A percentile compares a stretch with the other conserved stretches of the same genome.
These are phyloP conservation scores for Hydrolagus affinis DNA, from an alignment of 2,113 vertebrate species.

Conservation along the genomic window DNA sequence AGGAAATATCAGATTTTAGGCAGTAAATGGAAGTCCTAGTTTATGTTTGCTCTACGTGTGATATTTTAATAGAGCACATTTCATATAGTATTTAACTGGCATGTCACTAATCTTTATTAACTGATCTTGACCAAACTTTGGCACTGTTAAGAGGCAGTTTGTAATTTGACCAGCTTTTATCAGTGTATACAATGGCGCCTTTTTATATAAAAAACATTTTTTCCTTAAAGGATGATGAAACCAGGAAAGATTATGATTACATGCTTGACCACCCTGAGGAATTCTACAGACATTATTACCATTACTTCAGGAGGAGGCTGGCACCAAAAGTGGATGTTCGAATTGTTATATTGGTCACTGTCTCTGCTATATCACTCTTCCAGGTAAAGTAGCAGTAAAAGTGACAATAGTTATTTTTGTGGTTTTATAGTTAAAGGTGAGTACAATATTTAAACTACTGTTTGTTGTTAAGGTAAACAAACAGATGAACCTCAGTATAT, in stretches of 20 bases:
- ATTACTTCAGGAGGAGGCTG: slow-evolving; percentile 80
- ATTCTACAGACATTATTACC: slow-evolving; percentile 90
- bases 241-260: slow-evolving; percentile 86
- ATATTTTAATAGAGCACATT: not conserved
- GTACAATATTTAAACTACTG: not conserved
- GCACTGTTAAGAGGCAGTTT: not conserved
- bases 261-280: slow-evolving; percentile 96
- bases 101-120: not conserved
- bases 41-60: not conserved
- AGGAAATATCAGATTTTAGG: not conserved
- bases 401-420: not conserved
- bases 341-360: slow-evolving; percentile 78
- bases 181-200: not conserved
- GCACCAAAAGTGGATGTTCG: slow-evolving; percentile 86
- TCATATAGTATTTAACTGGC: not conserved
- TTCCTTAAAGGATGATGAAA: slow-evolving; percentile 78
- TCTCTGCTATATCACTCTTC: slow-evolving; percentile 82
- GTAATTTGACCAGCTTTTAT: not conserved
- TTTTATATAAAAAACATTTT: not conserved
- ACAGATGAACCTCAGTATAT: not conserved
- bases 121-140: too few species aligned
- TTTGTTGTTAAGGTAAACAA: not conserved
- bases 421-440: not conserved
- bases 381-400: slow-evolving; percentile 62
- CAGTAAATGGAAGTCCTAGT: not conserved